Base-by-base conservation (phyloP, 2,113 vertebrate species). In the Natator depressus region DNA sequence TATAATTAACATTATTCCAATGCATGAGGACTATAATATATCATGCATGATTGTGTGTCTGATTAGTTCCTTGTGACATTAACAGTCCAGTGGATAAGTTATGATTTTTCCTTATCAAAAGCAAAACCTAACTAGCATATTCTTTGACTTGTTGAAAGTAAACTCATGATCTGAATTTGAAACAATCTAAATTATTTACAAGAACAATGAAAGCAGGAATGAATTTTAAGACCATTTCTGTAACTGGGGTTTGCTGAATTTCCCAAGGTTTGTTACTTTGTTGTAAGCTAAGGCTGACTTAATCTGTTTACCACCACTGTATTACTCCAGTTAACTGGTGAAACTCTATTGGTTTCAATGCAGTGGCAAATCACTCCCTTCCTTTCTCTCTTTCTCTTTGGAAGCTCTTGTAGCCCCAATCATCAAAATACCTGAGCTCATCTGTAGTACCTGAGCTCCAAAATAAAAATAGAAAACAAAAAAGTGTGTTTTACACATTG, bases 1-100 rank as follows among this genome's bases (percentile, higher is more conserved):
- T 85, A 65, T 94, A 91, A 96, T 97, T 96, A 97, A 95, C 90
- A 80, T 96, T 91, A 94, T 96, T 96, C 84, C 84, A 88, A 49
- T 49, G 20, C 75, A 75, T 49, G 38, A 93, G 47, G 81, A 83
- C n/a, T 94, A 14, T 6, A 78, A 83, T 95, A 84, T 53, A 94
- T 95, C 84, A 92, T 24, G 57, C 87, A 62, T 50, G 62, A 94
- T 94, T 91, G 84, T 82, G 0, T 72, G 85, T 95, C 95, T 96
- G 95, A 91, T 93, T 55, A 91, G 95, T 89, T 92, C 50, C 57
- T 42, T 87, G 76, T 88, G 94, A 93, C 65, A 83, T 94, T 46
- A 90, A 69, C 55, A 95, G 72, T 46, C 51, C 89, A 83, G 80
- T 24, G 81, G 87, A 90, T 80, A 86, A 93, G 92, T 96, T 88